Evolutionary conservation across 2,113 vertebrate genomes (phyloP).

Genomic region (Platysteira castanea): DNA sequence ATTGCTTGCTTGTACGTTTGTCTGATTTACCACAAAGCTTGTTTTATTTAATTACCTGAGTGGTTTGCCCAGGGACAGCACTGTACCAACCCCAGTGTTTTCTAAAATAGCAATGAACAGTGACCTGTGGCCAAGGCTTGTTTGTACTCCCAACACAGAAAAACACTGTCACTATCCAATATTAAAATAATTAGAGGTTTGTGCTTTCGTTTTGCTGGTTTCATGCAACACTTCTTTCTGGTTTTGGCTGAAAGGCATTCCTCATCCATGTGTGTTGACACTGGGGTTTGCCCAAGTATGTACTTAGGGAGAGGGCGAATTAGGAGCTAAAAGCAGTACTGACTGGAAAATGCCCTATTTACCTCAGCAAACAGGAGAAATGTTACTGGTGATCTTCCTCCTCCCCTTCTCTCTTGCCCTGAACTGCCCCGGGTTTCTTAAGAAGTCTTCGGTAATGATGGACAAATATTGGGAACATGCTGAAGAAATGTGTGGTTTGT

Average conservation of each 20-base stretch:
- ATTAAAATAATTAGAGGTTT: conserved; percentile 60
- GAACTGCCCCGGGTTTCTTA: neutral
- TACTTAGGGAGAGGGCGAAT: neutral
- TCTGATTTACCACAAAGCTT: neutral
- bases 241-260: conserved; percentile 27
- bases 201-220: conserved; percentile 39
- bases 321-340: neutral
- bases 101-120: neutral
- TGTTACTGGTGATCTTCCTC: neutral
- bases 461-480: neutral
- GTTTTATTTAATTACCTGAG: neutral
- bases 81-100: neutral
- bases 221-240: neutral
- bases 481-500: neutral
- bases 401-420: neutral
- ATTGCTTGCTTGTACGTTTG: neutral
- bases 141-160: conserved; percentile 5
- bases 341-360: neutral
- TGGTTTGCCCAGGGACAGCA: neutral
- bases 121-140: conserved; percentile 43
- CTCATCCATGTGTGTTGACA: neutral
- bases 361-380: neutral
- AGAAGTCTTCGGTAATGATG: neutral
- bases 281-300: neutral
- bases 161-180: conserved; percentile 20